These are phyloP conservation scores for Cranoglanis bouderius DNA, from an alignment of 2,113 vertebrate genomes.

Conservation along the genomic window DNA sequence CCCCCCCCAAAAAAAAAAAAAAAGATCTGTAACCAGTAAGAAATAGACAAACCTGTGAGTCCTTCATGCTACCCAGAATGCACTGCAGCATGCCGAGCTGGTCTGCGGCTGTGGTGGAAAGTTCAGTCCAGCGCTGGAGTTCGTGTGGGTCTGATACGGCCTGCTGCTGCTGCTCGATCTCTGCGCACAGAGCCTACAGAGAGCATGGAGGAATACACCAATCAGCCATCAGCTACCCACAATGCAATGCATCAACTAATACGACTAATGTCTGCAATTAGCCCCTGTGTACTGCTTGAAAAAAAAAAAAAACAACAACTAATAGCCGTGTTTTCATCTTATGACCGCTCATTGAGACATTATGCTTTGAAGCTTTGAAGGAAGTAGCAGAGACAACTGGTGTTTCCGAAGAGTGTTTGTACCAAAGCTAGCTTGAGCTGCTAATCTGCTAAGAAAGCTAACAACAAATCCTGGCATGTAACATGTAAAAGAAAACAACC, in stretches of 20 bases:
- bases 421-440: background rate
- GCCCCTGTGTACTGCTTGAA: background rate
- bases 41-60: conserved; percentile 79
- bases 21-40: too few species aligned
- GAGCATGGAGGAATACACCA: background rate
- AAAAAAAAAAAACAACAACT: background rate
- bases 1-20: background rate
- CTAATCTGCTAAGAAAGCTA: background rate
- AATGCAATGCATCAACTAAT: background rate
- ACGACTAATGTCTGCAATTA: background rate
- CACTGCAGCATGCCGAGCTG: conserved; percentile 83
- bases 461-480: background rate
- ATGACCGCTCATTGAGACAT: too few species aligned
- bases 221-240: background rate
- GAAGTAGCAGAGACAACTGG: too few species aligned
- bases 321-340: too few species aligned
- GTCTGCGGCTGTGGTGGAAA: conserved; percentile 77
- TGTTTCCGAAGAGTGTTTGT: background rate
- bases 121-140: conserved; percentile 79
- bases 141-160: conserved; percentile 76
- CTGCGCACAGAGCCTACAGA: conserved; percentile 71
- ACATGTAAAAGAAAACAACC: background rate
- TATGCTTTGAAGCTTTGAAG: too few species aligned
- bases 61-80: conserved; percentile 79
- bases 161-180: conserved; percentile 79